phyloP scores from a whole-genome alignment of 2,113 vertebrate genomes.

The Sebastes fasciatus region DNA sequence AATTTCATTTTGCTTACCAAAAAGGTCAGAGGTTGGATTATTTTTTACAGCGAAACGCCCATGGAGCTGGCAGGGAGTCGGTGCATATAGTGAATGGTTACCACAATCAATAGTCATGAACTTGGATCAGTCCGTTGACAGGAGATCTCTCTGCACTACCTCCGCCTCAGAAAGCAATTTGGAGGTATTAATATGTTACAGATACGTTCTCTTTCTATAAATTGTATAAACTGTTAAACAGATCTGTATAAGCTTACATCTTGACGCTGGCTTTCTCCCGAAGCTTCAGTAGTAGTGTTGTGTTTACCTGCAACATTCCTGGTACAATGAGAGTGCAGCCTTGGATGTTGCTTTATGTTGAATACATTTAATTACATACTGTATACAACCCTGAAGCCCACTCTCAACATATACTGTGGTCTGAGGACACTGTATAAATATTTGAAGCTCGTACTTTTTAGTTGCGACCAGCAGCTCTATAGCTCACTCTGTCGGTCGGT shows the following conservation, averaged over 20 bases:
- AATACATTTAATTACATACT: background rate
- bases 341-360: background rate
- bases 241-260: background rate
- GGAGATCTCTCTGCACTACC: background rate
- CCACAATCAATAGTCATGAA: background rate
- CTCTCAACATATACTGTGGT: background rate
- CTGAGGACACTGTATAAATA: background rate
- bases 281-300: background rate
- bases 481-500: too few species aligned
- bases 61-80: background rate
- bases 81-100: background rate
- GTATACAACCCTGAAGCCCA: background rate
- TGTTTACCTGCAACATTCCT: background rate
- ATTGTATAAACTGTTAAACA: background rate
- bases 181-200: background rate
- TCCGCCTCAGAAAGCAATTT: background rate
- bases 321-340: background rate
- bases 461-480: too few species aligned
- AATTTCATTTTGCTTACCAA: background rate
- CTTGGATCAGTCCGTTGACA: background rate
- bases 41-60: background rate
- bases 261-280: background rate
- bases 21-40: background rate
- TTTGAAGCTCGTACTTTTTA: background rate
- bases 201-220: background rate